Percentiles rank a stretch among this genome's conserved stretches.
Evolutionary conservation across 2,113 vertebrate species (phyloP).

Genomic region (Leucopsar rothschildi): DNA sequence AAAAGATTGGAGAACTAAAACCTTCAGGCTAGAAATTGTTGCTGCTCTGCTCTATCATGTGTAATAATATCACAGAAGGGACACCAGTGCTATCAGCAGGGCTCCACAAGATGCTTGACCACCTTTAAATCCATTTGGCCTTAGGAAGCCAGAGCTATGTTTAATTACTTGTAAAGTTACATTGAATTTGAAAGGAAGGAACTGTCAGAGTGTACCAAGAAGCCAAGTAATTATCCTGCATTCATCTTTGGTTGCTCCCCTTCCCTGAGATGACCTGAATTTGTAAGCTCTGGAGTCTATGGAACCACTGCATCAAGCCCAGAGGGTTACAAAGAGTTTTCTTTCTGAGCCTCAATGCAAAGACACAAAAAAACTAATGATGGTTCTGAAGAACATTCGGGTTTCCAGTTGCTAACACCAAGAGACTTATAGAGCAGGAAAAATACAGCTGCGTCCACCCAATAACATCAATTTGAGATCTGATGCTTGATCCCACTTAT

Average conservation of each 20-base stretch:
- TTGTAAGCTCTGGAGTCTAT: not conserved
- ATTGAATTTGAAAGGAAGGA: not conserved
- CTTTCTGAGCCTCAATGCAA: not conserved
- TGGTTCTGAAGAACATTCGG: not conserved
- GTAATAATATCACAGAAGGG: not conserved
- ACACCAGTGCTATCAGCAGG: not conserved
- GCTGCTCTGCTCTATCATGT: not conserved
- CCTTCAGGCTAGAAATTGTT: not conserved
- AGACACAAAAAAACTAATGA: not conserved
- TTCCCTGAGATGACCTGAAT: not conserved
- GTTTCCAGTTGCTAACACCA: not conserved
- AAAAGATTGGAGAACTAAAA: not conserved
- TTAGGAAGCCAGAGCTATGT: not conserved
- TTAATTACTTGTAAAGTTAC: not conserved
- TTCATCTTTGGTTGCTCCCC: not conserved
- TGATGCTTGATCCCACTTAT: not conserved
- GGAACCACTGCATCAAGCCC: not conserved
- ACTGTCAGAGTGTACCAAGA: not conserved
- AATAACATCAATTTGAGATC: not conserved
- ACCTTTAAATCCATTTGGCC: not conserved
- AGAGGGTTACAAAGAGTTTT: not conserved
- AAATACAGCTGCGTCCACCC: not conserved
- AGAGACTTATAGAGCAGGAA: not conserved
- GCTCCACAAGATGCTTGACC: not conserved
- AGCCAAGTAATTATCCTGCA: not conserved